phyloP scores from a whole-genome alignment of 2,888 invertebrate genomes.

The Dynastes hyllus region DNA sequence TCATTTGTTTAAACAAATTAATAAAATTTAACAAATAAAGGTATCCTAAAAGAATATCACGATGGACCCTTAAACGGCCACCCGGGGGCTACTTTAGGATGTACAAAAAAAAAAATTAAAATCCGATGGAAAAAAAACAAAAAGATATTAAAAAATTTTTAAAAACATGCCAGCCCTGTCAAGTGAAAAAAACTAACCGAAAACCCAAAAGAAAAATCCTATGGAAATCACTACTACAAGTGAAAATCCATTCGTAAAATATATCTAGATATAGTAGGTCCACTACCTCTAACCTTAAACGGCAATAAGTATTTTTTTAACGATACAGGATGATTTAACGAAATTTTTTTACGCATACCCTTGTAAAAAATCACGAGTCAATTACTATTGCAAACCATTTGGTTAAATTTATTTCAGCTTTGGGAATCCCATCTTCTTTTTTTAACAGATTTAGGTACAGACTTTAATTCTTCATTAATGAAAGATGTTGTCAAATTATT shows the following conservation, averaged over 20 bases:
- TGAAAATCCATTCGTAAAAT: constrained; percentile 60
- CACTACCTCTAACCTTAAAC: constrained; percentile 58
- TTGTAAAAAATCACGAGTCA: constrained; percentile 56
- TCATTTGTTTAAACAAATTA: not conserved
- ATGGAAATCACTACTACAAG: constrained; percentile 64
- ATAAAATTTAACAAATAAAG: not conserved
- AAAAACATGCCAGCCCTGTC: constrained; percentile 56
- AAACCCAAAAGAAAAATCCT: constrained; percentile 58
- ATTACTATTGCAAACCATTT: constrained; percentile 57
- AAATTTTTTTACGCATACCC: constrained; percentile 48
- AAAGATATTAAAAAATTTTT: constrained; percentile 51
- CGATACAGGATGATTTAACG: constrained; percentile 63
- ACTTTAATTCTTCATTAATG: constrained; percentile 60
- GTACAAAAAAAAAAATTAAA: constrained; percentile 50
- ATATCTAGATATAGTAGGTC: constrained; percentile 62
- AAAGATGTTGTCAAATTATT: constrained; percentile 60
- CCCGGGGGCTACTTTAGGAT: constrained; percentile 43
- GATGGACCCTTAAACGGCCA: constrained; percentile 44
- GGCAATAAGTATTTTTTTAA: constrained; percentile 60
- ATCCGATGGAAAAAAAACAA: constrained; percentile 54
- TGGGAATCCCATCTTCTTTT: constrained; percentile 60
- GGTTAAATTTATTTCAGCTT: constrained; percentile 58
- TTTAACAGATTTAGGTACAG: constrained; percentile 61
- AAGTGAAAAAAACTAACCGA: constrained; percentile 58
- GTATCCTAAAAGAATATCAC: constrained; percentile 40